phyloP scores from a whole-genome alignment of 37 sponge, comb jelly and placozoan species.

The Bolinopsis microptera region DNA sequence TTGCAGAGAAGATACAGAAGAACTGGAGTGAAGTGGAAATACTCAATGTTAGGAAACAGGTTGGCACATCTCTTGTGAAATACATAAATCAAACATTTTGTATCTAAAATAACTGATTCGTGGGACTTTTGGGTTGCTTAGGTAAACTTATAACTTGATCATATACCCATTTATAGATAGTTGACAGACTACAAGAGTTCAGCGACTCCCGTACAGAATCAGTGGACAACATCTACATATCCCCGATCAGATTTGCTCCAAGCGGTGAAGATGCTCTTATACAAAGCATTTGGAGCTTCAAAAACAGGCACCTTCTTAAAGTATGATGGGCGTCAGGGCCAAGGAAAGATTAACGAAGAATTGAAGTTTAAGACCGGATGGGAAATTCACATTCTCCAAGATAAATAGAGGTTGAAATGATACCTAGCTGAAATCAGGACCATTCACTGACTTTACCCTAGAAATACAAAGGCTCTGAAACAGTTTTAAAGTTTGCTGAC shows the following conservation, averaged over 20 bases:
- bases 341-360: background rate
- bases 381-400: too few relatives aligned
- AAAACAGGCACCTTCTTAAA: slow-evolving; percentile 33
- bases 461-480: too few relatives aligned
- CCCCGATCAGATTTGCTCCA: slow-evolving; percentile 25
- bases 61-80: background rate
- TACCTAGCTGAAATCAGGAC: too few relatives aligned
- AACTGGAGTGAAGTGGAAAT: slow-evolving; percentile 61
- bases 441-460: too few relatives aligned
- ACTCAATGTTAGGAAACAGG: slow-evolving; percentile 54
- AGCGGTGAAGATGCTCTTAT: slow-evolving; percentile 53
- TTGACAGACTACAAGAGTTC: slow-evolving; percentile 48
- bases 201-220: slow-evolving; percentile 24
- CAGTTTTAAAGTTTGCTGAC: background rate
- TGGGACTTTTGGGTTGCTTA: too few relatives aligned
- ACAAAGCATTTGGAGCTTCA: slow-evolving; percentile 57
- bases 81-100: too few relatives aligned
- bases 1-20: slow-evolving; percentile 57
- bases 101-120: too few relatives aligned
- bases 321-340: background rate
- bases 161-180: too few relatives aligned
- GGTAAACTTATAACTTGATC: too few relatives aligned
- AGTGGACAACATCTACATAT: slow-evolving; percentile 33
- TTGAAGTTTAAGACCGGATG: background rate
- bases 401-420: too few relatives aligned